A percentile compares a stretch with the other conserved stretches of the same genome.
These are phyloP conservation scores for Megaceryle alcyon DNA, from an alignment of 2,797 vertebrate species.

Conservation along the genomic window DNA sequence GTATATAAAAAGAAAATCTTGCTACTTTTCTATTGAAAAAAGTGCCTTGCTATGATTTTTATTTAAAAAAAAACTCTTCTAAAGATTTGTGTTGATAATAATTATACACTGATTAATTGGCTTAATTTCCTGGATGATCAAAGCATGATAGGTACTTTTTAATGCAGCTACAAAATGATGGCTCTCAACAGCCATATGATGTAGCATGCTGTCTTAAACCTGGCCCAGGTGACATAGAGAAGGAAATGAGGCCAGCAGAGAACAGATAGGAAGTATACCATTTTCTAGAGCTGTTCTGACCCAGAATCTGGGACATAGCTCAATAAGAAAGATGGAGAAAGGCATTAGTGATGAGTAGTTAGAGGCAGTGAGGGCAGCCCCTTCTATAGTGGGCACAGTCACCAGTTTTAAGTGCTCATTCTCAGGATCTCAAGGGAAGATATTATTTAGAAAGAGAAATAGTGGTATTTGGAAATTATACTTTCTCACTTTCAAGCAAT, in stretches of 20 bases:
- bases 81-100: conserved; percentile 12
- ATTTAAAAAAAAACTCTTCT: not conserved
- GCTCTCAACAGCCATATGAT: not conserved
- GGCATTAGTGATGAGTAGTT: not conserved
- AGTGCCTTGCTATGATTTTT: not conserved
- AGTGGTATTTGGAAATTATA: not conserved
- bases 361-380: not conserved
- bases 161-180: not conserved
- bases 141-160: conserved; percentile 27
- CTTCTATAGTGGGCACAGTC: not conserved
- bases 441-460: not conserved
- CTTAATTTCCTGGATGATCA: conserved; percentile 48
- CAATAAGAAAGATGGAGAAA: not conserved
- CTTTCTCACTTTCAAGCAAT: not conserved
- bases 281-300: not conserved
- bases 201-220: not conserved
- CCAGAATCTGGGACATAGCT: not conserved
- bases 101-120: conserved; percentile 21
- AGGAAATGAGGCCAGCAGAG: not conserved
- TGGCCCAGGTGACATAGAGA: not conserved
- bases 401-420: accelerated
- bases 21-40: not conserved
- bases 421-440: not conserved
- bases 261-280: not conserved
- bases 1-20: not conserved